phyloP scores from a whole-genome alignment of 2,888 invertebrate genomes.

The Conomelus anceps region DNA sequence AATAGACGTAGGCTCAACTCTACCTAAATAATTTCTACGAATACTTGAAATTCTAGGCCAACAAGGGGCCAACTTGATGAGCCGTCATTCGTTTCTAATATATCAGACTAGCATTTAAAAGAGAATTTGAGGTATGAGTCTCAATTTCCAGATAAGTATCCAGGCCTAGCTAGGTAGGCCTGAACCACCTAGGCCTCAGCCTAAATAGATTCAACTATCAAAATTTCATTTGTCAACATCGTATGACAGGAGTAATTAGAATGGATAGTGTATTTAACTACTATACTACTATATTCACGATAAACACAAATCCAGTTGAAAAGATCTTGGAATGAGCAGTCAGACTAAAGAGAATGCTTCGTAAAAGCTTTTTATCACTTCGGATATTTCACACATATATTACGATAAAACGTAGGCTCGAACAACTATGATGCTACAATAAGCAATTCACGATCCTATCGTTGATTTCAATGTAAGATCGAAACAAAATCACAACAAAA shows the following conservation, averaged over 20 bases:
- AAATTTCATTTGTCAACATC: slow-evolving; percentile 1
- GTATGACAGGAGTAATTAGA: background rate
- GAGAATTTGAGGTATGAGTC: background rate
- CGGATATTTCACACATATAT: background rate
- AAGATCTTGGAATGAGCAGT: background rate
- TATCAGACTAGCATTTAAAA: background rate
- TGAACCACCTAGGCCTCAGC: slow-evolving; percentile 5
- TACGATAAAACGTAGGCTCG: background rate
- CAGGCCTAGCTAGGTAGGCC: slow-evolving; percentile 9
- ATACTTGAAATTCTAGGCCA: background rate
- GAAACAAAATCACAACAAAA: slow-evolving; percentile 17
- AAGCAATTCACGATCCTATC: background rate
- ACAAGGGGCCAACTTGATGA: background rate
- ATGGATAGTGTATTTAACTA: background rate
- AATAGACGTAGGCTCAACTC: background rate
- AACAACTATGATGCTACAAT: background rate
- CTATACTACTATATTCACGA: background rate
- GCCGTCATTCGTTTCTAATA: background rate
- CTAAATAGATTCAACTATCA: background rate
- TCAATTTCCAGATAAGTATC: background rate
- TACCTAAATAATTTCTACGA: background rate
- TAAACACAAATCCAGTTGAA: background rate
- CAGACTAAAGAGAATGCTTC: background rate
- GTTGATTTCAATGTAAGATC: slow-evolving; percentile 5
- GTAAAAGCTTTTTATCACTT: background rate